Percentiles rank a stretch among this genome's conserved stretches.
Evolutionary conservation across 1,140 invertebrate genomes (phyloP).

Genomic region (Orchestia grillus): DNA sequence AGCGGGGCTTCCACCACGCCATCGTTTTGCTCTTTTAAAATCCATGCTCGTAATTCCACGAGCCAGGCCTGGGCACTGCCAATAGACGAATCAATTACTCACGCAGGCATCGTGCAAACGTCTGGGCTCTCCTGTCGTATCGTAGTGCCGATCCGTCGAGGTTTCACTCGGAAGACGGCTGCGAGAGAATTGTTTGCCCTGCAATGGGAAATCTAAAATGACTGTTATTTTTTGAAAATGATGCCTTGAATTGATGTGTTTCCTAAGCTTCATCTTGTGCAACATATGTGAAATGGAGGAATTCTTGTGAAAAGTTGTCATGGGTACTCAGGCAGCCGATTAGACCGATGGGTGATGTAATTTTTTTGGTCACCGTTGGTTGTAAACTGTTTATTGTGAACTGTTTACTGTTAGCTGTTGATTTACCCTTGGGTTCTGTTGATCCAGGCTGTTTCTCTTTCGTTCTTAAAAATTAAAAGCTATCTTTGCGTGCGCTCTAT

Average conservation of each 20-base stretch:
- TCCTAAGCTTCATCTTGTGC: background rate
- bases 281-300: background rate
- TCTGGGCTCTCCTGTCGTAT: background rate
- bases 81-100: background rate
- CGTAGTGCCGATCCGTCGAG: background rate
- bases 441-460: too few species aligned
- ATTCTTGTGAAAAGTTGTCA: background rate
- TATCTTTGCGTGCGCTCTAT: too few species aligned
- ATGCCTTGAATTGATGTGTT: background rate
- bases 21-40: background rate
- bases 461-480: too few species aligned
- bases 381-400: too few species aligned
- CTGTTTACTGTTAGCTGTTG: too few species aligned
- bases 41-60: background rate
- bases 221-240: background rate
- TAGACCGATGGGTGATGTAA: background rate
- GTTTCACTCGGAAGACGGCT: background rate
- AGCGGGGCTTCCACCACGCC: background rate
- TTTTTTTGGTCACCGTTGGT: background rate
- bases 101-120: background rate
- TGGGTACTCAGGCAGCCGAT: background rate
- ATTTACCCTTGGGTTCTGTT: too few species aligned
- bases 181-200: background rate
- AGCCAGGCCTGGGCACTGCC: background rate
- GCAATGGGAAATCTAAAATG: background rate